A percentile compares a stretch with the other conserved stretches of the same genome.
These are phyloP conservation scores for Hermatobates lingyangjiaoensis DNA, from an alignment of 1,140 invertebrate genomes.

Conservation along the genomic window DNA sequence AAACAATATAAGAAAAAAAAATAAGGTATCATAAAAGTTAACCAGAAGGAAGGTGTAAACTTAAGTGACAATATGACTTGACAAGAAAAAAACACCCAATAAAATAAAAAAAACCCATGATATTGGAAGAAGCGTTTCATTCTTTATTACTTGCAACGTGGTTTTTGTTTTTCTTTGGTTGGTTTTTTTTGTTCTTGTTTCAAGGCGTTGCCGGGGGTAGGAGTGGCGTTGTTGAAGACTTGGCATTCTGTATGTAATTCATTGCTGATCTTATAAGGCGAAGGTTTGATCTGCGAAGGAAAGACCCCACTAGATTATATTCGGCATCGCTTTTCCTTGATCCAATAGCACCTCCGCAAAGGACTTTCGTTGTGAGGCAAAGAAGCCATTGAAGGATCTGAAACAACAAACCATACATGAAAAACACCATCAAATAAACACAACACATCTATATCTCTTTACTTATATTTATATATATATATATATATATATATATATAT, in stretches of 20 bases:
- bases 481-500: slow-evolving; percentile 1
- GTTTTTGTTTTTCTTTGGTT: too few species aligned
- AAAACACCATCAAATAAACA: neutral
- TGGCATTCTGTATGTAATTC: neutral
- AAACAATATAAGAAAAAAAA: too few species aligned
- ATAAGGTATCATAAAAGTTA: too few species aligned
- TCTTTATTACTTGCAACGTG: too few species aligned
- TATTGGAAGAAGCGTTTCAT: too few species aligned
- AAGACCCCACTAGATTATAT: slow-evolving; percentile 52
- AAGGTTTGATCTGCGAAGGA: slow-evolving; percentile 40
- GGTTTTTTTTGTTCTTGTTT: too few species aligned
- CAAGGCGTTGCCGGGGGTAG: too few species aligned
- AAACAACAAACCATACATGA: slow-evolving; percentile 13
- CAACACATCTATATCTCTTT: neutral
- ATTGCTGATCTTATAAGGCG: slow-evolving; percentile 33
- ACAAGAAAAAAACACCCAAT: too few species aligned
- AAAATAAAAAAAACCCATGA: too few species aligned
- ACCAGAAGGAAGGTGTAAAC: too few species aligned
- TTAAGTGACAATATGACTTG: too few species aligned
- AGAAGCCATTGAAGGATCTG: slow-evolving; percentile 59
- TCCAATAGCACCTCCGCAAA: slow-evolving; percentile 34
- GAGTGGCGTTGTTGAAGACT: too few species aligned
- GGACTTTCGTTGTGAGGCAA: slow-evolving; percentile 50
- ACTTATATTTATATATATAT: slow-evolving; percentile 3
- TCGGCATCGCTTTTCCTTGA: slow-evolving; percentile 41